Conservation (phyloP, 2,113 vertebrate genomes). For the Hippoglossus stenolepis region DNA sequence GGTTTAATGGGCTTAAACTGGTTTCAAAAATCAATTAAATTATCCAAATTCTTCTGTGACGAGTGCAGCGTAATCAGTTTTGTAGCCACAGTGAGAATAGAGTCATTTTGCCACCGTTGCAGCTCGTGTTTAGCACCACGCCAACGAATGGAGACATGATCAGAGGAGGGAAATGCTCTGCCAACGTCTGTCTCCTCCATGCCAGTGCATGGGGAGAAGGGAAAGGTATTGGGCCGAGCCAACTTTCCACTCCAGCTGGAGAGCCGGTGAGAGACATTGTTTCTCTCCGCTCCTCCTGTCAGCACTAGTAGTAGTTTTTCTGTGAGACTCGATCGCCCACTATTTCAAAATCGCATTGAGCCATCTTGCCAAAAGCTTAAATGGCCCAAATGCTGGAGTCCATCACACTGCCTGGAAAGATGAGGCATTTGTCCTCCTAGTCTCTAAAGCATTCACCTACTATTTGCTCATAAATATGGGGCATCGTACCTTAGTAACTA, state of each 20-base stretch:
- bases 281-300: constrained; percentile 62
- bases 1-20: not conserved
- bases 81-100: constrained; percentile 28
- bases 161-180: constrained; percentile 62
- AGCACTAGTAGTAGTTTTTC: constrained; percentile 45
- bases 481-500: not conserved
- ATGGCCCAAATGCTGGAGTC: constrained; percentile 27
- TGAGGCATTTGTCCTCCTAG: not conserved
- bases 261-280: constrained; percentile 68
- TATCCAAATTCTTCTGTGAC: not conserved
- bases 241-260: constrained; percentile 82
- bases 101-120: constrained; percentile 52
- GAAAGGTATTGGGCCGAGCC: constrained; percentile 66
- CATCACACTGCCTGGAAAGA: constrained; percentile 10
- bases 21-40: not conserved
- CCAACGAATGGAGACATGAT: constrained; percentile 72
- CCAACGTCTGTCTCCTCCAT: constrained; percentile 58
- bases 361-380: constrained; percentile 37
- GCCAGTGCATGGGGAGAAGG: constrained; percentile 72
- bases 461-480: constrained; percentile 11
- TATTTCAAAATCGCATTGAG: constrained; percentile 47
- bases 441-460: constrained; percentile 1
- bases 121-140: constrained; percentile 50
- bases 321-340: constrained; percentile 9
- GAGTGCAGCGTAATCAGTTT: constrained; percentile 21